These are phyloP conservation scores for Diadumene lineata DNA, from an alignment of 92 coral and sea anemone species.

Conservation along the genomic window DNA sequence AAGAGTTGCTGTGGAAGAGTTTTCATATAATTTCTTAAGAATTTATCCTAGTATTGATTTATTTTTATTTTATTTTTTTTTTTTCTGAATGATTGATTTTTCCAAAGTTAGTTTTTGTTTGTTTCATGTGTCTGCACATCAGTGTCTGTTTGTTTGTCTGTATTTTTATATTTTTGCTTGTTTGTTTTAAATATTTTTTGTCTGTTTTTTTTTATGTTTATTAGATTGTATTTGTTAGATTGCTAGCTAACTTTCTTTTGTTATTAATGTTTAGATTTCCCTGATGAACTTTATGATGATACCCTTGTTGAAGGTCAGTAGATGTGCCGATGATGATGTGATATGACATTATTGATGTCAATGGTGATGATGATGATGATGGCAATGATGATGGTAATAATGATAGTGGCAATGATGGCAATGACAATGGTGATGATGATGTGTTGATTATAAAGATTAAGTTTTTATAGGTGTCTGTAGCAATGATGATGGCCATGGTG, in stretches of 20 bases:
- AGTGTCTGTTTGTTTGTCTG: not conserved
- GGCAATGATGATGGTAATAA: not conserved
- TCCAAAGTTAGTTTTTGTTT: too few relatives aligned
- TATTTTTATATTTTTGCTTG: not conserved
- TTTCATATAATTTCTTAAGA: too few relatives aligned
- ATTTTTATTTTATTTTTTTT: too few relatives aligned
- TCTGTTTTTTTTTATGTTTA: too few relatives aligned
- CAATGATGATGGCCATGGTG: not conserved
- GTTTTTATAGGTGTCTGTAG: not conserved
- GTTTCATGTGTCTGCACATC: too few relatives aligned
- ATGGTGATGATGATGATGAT: not conserved
- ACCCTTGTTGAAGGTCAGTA: constrained; percentile 8
- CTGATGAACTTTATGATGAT: constrained; percentile 17
- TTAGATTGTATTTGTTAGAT: too few relatives aligned
- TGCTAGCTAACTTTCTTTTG: too few relatives aligned
- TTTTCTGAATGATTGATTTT: too few relatives aligned
- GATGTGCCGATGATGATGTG: not conserved
- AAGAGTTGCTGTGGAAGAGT: too few relatives aligned
- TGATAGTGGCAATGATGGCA: not conserved
- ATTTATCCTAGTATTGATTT: too few relatives aligned
- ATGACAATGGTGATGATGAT: not conserved
- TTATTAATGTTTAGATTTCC: too few relatives aligned
- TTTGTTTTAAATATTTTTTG: constrained; percentile 3
- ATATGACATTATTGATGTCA: too few relatives aligned
- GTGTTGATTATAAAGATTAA: not conserved